These are phyloP conservation scores for Brienomyrus longianalis DNA, from an alignment of 2,113 vertebrate species.

Conservation along the genomic window DNA sequence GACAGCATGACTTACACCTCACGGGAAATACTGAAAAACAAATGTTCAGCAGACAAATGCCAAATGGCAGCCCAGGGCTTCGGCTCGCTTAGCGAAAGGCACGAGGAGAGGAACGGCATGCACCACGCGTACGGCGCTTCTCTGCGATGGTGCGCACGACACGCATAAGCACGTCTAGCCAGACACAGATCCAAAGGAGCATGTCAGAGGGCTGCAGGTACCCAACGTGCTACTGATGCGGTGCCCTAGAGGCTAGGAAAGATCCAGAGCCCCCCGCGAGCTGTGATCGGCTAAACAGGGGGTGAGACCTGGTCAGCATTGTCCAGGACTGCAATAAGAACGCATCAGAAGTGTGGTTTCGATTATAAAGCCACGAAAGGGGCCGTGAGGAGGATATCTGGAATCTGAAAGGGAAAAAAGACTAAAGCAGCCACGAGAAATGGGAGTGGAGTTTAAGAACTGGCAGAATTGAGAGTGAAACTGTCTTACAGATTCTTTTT, in stretches of 20 bases:
- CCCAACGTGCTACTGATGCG: neutral
- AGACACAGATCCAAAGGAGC: neutral
- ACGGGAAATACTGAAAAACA: neutral
- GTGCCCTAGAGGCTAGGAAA: neutral
- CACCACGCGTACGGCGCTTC: neutral
- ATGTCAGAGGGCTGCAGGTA: neutral
- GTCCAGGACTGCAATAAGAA: neutral
- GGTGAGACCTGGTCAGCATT: neutral
- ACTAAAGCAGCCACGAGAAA: neutral
- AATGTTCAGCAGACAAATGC: neutral
- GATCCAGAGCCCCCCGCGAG: neutral
- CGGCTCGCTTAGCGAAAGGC: no score
- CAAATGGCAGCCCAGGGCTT: neutral
- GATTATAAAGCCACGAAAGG: neutral
- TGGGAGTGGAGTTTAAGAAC: neutral
- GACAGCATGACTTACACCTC: neutral
- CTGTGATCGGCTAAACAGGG: no score
- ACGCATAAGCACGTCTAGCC: neutral
- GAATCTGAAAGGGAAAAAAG: neutral
- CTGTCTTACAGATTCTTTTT: neutral
- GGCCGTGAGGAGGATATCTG: neutral
- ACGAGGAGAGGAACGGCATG: neutral
- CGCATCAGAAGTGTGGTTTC: neutral
- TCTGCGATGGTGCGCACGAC: neutral
- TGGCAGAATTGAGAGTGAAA: neutral